A percentile compares a stretch with the other conserved stretches of the same genome.
Evolutionary conservation across 1,140 invertebrate genomes (phyloP).

Genomic region (Himalopsyche phryganea): DNA sequence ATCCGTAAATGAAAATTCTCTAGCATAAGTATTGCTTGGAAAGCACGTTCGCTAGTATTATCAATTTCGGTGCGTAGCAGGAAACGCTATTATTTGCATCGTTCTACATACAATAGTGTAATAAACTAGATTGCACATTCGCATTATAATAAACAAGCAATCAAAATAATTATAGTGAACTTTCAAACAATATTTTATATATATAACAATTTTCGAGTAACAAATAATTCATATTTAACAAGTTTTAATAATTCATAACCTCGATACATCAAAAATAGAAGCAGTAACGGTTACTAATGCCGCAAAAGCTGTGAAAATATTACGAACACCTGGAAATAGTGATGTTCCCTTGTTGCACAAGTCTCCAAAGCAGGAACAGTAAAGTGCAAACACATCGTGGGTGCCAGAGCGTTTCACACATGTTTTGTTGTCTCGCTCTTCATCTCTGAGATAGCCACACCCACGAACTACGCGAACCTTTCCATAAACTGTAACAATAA

Average conservation of each 20-base stretch:
- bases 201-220: constrained; percentile 1
- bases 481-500: constrained; percentile 63
- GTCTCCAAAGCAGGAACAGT: constrained; percentile 71
- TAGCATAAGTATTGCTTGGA: no score
- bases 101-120: neutral
- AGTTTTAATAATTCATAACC: constrained; percentile 3
- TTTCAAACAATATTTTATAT: neutral
- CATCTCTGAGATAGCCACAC: constrained; percentile 69
- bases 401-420: constrained; percentile 67
- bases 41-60: no score
- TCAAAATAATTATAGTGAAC: neutral
- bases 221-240: neutral
- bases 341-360: constrained; percentile 61
- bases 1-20: no score
- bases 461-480: constrained; percentile 67
- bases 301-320: constrained; percentile 1
- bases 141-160: neutral
- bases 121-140: neutral
- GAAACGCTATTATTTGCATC: no score
- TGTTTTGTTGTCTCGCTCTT: constrained; percentile 53
- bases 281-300: constrained; percentile 5
- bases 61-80: no score
- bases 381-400: constrained; percentile 67
- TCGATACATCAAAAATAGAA: neutral
- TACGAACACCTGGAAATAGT: neutral